phyloP scores from a whole-genome alignment of 2,113 vertebrate genomes.

The Geococcyx californianus region DNA sequence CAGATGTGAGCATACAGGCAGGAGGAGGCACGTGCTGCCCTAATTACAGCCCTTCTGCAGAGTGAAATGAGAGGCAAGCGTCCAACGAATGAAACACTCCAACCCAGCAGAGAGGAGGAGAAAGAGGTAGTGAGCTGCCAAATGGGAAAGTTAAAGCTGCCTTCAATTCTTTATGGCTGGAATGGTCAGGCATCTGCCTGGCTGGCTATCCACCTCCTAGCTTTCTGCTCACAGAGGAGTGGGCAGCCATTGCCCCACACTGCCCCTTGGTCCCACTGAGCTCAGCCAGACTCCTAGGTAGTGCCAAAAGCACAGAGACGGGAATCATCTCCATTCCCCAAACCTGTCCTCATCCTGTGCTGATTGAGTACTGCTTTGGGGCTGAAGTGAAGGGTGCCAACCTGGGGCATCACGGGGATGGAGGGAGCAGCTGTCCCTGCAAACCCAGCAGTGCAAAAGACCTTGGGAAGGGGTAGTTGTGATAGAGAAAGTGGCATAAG shows the following conservation, averaged over 20 bases:
- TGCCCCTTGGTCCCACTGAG: neutral
- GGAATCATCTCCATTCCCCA: neutral
- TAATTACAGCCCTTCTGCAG: neutral
- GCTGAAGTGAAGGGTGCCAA: accelerated
- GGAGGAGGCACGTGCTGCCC: neutral
- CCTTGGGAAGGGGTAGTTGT: neutral
- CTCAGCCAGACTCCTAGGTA: neutral
- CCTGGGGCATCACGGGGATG: neutral
- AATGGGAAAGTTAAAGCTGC: neutral
- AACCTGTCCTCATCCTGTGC: neutral
- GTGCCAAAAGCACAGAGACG: neutral
- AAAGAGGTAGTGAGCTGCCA: neutral
- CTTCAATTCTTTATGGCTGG: neutral
- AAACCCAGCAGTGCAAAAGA: neutral
- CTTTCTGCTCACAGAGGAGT: neutral
- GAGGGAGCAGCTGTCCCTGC: neutral
- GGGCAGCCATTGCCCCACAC: neutral
- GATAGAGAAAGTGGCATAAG: neutral
- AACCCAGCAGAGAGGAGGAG: neutral
- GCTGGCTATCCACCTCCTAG: neutral
- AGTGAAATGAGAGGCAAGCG: neutral
- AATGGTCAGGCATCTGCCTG: accelerated
- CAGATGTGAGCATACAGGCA: accelerated
- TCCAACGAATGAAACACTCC: neutral
- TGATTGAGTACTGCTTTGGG: neutral